Conservation (phyloP, 2,888 invertebrate species). For the Phalangium opilio region DNA sequence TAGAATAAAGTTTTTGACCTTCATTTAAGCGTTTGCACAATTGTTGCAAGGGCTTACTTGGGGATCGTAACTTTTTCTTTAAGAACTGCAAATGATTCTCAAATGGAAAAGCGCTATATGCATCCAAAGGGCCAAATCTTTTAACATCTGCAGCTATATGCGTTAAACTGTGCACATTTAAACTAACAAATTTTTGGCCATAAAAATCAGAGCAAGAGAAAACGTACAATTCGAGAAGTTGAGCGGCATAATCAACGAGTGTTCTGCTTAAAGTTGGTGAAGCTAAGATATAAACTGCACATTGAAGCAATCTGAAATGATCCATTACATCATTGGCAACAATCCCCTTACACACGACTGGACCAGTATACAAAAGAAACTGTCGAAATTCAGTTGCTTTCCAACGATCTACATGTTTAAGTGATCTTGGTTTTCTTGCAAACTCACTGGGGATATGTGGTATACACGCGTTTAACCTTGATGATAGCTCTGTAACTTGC, state of each 20-base stretch:
- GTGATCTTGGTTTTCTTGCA: not conserved
- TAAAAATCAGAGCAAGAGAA: not conserved
- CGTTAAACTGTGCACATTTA: conserved; percentile 1
- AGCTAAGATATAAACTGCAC: too few species aligned
- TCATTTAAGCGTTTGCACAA: not conserved
- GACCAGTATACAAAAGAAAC: conserved; percentile 2
- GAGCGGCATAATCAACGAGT: too few species aligned
- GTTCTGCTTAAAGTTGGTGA: too few species aligned
- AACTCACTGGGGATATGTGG: not conserved
- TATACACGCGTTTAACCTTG: too few species aligned
- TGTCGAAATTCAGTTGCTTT: conserved; percentile 1
- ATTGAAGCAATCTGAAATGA: too few species aligned
- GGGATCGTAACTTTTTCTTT: not conserved
- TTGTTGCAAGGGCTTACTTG: conserved; percentile 1
- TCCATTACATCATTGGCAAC: not conserved
- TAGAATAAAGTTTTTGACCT: not conserved
- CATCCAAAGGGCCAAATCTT: conserved; percentile 2
- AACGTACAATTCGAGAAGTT: not conserved
- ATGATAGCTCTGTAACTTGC: too few species aligned
- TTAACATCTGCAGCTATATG: not conserved
- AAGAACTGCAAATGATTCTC: not conserved
- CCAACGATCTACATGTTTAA: not conserved
- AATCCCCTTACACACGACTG: not conserved
- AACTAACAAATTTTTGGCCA: not conserved
- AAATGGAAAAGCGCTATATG: conserved; percentile 3